Evolutionary conservation across 2,113 vertebrate genomes (phyloP).

Genomic region (Oriolus oriolus): DNA sequence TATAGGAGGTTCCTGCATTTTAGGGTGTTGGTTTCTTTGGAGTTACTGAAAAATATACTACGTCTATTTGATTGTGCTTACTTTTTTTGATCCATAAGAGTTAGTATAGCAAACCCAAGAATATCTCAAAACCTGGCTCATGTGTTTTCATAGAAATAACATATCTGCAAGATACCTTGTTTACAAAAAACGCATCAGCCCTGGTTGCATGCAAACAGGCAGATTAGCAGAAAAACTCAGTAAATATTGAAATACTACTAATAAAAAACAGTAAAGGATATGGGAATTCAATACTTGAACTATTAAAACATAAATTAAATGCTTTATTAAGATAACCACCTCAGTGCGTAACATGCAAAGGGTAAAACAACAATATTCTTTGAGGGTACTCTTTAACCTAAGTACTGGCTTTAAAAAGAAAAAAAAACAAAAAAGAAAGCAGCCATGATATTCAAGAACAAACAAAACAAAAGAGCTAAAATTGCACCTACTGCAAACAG

Average conservation of each 20-base stretch:
- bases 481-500: not conserved
- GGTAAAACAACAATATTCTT: not conserved
- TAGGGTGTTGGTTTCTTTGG: not conserved
- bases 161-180: not conserved
- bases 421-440: not conserved
- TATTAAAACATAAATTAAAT: not conserved
- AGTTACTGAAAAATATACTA: not conserved
- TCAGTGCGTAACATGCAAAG: not conserved
- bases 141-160: not conserved
- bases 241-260: not conserved
- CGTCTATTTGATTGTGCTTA: not conserved
- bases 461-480: not conserved
- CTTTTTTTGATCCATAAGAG: not conserved
- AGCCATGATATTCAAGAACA: not conserved
- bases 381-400: not conserved
- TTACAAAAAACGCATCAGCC: not conserved
- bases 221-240: not conserved
- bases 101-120: not conserved
- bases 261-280: not conserved
- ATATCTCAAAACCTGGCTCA: not conserved
- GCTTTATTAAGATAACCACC: not conserved
- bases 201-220: not conserved
- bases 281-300: not conserved
- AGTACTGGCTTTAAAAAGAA: not conserved
- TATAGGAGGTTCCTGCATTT: not conserved